These are phyloP conservation scores for Buathra laborator DNA, from an alignment of 2,888 invertebrate species.

Conservation along the genomic window DNA sequence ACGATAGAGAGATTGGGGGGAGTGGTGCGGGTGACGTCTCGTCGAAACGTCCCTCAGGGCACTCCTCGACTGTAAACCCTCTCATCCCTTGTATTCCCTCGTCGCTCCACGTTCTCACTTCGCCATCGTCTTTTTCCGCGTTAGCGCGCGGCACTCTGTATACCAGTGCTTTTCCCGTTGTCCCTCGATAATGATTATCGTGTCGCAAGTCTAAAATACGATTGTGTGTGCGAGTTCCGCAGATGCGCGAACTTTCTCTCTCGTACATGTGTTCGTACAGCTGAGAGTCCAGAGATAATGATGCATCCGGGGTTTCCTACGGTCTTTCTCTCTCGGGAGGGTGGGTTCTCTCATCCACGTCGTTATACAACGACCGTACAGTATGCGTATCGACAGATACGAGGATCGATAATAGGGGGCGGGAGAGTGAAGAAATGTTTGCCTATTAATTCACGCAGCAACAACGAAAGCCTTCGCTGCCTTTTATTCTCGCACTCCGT, in stretches of 20 bases:
- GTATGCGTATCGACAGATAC: constrained; percentile 42
- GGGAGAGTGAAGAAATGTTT: constrained; percentile 4
- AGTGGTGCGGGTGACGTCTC: constrained; percentile 58
- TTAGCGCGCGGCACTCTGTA: constrained; percentile 25
- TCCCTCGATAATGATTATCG: constrained; percentile 67
- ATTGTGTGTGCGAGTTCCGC: constrained; percentile 12
- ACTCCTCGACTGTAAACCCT: constrained; percentile 26
- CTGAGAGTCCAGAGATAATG: constrained; percentile 60
- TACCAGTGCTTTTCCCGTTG: constrained; percentile 20
- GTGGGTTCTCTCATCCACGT: constrained; percentile 27
- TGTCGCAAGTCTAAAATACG: constrained; percentile 60
- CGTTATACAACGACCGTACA: constrained; percentile 7
- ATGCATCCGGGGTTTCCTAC: constrained; percentile 52
- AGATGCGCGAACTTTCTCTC: constrained; percentile 15
- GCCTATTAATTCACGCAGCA: background rate
- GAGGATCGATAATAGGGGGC: constrained; percentile 39
- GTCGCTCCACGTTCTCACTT: background rate
- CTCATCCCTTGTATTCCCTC: constrained; percentile 19
- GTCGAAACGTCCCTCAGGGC: constrained; percentile 63
- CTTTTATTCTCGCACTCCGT: background rate
- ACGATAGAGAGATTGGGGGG: constrained; percentile 22
- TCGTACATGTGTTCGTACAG: background rate
- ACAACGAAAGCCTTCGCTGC: background rate
- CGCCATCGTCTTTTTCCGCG: constrained; percentile 30
- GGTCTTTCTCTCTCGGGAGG: background rate